A percentile compares a stretch with the other conserved stretches of the same genome.
Conservation (phyloP, 2,797 vertebrate genomes). For the Iguana delicatissima region DNA sequence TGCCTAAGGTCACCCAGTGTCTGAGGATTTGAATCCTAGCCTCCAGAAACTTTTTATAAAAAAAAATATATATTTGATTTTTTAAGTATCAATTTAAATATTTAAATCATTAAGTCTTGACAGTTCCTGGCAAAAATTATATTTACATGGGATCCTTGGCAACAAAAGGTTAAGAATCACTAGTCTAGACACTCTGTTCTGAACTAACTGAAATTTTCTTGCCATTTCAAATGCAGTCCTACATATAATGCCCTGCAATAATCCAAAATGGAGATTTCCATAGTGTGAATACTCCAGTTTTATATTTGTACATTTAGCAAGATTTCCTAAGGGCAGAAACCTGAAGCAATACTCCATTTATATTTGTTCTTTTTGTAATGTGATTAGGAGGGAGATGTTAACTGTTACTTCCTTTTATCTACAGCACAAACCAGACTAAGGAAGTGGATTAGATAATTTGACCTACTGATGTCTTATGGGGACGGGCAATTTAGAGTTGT, state of each 20-base stretch:
- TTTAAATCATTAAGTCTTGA: no score
- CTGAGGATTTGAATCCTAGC: no score
- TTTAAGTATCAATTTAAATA: no score
- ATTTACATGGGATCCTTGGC: no score
- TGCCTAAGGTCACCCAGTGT: no score
- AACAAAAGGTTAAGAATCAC: no score
- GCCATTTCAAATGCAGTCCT: neutral
- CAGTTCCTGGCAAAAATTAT: no score
- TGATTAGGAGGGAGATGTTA: constrained; percentile 1
- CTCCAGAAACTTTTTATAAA: no score
- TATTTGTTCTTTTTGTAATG: constrained; percentile 25
- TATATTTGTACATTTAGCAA: constrained; percentile 10
- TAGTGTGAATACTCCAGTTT: neutral
- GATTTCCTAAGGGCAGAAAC: neutral
- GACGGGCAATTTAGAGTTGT: constrained; percentile 28
- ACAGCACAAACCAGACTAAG: constrained; percentile 9
- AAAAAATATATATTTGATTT: no score
- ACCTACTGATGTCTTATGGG: constrained; percentile 24
- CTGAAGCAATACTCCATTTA: neutral
- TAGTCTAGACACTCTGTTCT: neutral
- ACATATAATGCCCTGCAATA: neutral
- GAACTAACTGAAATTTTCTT: neutral
- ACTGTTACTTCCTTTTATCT: constrained; percentile 4
- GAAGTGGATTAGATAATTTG: constrained; percentile 12
- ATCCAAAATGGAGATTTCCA: neutral